Percentiles rank a stretch among this genome's conserved stretches.
Evolutionary conservation across 2,888 invertebrate genomes (phyloP).

Genomic region (Noctua janthina): DNA sequence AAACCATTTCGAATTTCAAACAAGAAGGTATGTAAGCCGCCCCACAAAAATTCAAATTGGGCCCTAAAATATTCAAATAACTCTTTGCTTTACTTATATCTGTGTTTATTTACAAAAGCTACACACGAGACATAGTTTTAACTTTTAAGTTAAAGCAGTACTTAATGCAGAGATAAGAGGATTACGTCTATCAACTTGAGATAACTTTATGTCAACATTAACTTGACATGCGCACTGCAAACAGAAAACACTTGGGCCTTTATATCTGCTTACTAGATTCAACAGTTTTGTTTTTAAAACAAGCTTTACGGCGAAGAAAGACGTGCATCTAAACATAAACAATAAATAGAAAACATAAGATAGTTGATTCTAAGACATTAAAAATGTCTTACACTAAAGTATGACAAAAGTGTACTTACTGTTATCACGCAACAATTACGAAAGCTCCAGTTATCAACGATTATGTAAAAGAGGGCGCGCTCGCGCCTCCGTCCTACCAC

Average conservation of each 20-base stretch:
- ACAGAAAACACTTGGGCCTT: conserved; percentile 50
- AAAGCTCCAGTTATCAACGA: conserved; percentile 84
- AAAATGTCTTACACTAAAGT: conserved; percentile 61
- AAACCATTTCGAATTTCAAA: conserved; percentile 48
- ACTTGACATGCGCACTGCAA: conserved; percentile 66
- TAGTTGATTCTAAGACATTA: conserved; percentile 18
- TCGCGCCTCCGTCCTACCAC: conserved; percentile 74
- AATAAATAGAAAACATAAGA: conserved; percentile 14
- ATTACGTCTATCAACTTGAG: conserved; percentile 63
- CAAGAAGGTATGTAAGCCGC: conserved; percentile 35
- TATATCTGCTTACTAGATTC: conserved; percentile 47
- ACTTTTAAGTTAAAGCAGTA: conserved; percentile 52
- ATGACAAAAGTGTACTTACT: conserved; percentile 80
- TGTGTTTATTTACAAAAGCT: conserved; percentile 55
- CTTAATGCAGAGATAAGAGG: conserved; percentile 64
- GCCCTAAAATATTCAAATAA: conserved; percentile 61
- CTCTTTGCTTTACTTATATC: conserved; percentile 41
- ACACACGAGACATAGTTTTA: conserved; percentile 38
- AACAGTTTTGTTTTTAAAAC: conserved; percentile 14
- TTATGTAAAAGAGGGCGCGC: conserved; percentile 81
- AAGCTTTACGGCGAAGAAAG: conserved; percentile 5
- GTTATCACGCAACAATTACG: conserved; percentile 87
- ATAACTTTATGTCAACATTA: conserved; percentile 65
- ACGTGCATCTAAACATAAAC: conserved; percentile 27
- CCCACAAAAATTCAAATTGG: conserved; percentile 61